phyloP scores from a whole-genome alignment of 30 jellyfish, hydroid and myxozoan species.

The Sanderia malayensis region DNA sequence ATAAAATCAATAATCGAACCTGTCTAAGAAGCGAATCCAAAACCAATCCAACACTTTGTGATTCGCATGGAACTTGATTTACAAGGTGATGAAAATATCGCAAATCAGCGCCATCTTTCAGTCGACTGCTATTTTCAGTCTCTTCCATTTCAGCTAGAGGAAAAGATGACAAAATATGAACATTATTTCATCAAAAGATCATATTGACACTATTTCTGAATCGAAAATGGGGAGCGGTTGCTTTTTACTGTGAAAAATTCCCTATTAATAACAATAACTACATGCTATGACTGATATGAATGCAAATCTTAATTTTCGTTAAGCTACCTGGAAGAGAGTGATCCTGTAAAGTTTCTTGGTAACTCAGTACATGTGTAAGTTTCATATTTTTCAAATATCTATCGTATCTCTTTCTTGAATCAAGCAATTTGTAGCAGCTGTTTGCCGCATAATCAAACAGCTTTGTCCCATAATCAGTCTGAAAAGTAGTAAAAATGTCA shows the following conservation, averaged over 20 bases:
- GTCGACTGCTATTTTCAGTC: neutral
- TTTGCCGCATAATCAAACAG: constrained; percentile 63
- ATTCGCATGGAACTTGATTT: constrained; percentile 75
- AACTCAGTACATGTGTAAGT: constrained; percentile 63
- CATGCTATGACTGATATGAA: too few relatives aligned
- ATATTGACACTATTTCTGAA: too few relatives aligned
- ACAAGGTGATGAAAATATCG: constrained; percentile 66
- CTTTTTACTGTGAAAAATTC: too few relatives aligned
- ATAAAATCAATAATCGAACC: constrained; percentile 22
- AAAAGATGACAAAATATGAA: too few relatives aligned
- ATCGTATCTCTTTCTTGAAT: constrained; percentile 46
- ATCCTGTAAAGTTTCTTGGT: constrained; percentile 9
- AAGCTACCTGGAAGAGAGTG: too few relatives aligned
- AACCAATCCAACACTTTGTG: constrained; percentile 65
- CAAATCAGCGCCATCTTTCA: constrained; percentile 31
- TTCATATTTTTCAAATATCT: constrained; percentile 64
- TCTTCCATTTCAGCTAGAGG: neutral
- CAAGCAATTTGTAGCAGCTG: constrained; percentile 64
- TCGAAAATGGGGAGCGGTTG: too few relatives aligned
- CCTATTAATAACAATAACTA: too few relatives aligned
- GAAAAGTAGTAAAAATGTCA: neutral
- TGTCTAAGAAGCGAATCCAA: constrained; percentile 77
- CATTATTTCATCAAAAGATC: too few relatives aligned
- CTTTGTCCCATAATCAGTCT: constrained; percentile 74
- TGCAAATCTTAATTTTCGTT: too few relatives aligned